phyloP scores from a whole-genome alignment of 2,113 vertebrate species.

The Egretta garzetta region DNA sequence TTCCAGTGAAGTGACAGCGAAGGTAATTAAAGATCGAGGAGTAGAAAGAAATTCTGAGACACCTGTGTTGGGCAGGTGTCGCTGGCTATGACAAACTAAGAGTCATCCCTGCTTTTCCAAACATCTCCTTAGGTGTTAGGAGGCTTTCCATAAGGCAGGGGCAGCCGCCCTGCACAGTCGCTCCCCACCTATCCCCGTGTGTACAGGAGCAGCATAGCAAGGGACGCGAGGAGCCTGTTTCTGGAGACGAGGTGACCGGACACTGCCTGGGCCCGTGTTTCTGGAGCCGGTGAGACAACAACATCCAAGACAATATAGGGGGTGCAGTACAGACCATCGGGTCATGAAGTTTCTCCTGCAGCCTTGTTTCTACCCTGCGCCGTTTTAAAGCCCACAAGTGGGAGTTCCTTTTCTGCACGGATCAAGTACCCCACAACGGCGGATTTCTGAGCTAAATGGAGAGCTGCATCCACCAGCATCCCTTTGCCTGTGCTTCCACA shows the following conservation, averaged over 20 bases:
- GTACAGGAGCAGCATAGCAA: rapidly evolving
- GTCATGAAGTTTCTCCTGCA: not conserved
- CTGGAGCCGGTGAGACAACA: not conserved
- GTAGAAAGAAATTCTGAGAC: not conserved
- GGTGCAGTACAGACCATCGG: not conserved
- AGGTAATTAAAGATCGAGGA: rapidly evolving
- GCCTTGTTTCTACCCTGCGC: not conserved
- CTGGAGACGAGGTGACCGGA: not conserved
- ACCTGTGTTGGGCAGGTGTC: not conserved
- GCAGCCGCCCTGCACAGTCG: not conserved
- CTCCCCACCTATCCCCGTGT: not conserved
- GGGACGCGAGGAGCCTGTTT: not conserved
- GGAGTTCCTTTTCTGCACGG: not conserved
- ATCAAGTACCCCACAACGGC: not conserved
- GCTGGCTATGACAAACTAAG: not conserved
- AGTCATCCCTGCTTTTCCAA: not conserved
- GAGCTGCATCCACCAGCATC: not conserved
- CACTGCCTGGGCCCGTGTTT: not conserved
- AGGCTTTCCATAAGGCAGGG: not conserved
- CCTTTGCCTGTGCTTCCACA: not conserved
- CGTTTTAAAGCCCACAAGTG: not conserved
- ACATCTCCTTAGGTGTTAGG: rapidly evolving
- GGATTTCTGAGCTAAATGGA: not conserved
- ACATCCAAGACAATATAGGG: not conserved
- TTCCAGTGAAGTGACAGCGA: not conserved